phyloP scores from a whole-genome alignment of 1,140 invertebrate genomes.

The Proctacanthus coquilletti region DNA sequence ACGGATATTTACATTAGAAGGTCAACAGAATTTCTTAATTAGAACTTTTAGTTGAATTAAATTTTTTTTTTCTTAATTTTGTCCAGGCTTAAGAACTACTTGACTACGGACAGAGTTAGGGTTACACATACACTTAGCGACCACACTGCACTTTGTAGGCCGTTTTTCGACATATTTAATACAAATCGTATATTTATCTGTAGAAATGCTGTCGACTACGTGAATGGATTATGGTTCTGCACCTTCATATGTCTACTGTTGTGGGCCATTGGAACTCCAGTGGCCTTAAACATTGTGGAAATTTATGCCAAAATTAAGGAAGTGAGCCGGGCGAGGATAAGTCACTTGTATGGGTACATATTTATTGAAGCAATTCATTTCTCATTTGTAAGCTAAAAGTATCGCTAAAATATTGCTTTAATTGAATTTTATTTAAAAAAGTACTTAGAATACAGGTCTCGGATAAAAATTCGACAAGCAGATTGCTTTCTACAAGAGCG shows the following conservation, averaged over 20 bases:
- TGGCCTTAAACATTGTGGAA: conserved; percentile 26
- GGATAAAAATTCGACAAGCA: no score
- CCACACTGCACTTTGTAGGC: conserved; percentile 49
- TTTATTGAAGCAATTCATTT: not conserved
- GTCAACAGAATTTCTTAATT: conserved; percentile 26
- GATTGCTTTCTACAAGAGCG: no score
- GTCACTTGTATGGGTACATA: not conserved
- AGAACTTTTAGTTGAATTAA: conserved; percentile 4
- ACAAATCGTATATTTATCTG: conserved; percentile 47
- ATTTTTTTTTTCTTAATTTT: conserved; percentile 14
- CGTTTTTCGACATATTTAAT: conserved; percentile 52
- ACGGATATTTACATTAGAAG: conserved; percentile 23
- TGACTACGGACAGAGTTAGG: conserved; percentile 48
- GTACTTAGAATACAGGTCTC: no score
- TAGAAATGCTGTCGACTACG: conserved; percentile 50
- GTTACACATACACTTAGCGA: conserved; percentile 42
- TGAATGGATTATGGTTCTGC: conserved; percentile 45
- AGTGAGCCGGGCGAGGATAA: conserved; percentile 10
- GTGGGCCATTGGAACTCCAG: conserved; percentile 28
- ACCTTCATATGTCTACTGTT: conserved; percentile 27
- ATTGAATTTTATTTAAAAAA: not conserved
- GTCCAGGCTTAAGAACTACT: conserved; percentile 43
- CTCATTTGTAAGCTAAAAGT: not conserved
- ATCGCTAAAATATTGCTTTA: not conserved
- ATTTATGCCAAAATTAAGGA: conserved; percentile 19